Percentiles rank a stretch among this genome's conserved stretches.
Conservation (phyloP, 2,113 vertebrate genomes). For the Amblyopsis rosae region DNA sequence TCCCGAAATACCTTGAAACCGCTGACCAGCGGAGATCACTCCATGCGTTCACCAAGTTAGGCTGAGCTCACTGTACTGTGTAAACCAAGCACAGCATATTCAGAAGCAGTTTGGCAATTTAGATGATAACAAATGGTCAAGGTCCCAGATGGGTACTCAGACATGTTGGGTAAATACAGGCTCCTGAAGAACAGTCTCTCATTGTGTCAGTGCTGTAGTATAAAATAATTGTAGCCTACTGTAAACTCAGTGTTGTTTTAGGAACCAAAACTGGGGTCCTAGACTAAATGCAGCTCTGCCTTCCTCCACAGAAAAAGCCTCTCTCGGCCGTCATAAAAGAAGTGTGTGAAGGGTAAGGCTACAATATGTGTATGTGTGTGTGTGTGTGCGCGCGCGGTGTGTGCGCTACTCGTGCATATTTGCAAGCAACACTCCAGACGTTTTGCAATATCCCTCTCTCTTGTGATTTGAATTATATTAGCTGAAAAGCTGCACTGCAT, state of each 20-base stretch:
- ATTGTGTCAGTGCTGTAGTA: conserved; percentile 41
- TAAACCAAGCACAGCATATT: not conserved
- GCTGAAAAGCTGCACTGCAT: conserved; percentile 20
- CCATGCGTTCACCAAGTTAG: not conserved
- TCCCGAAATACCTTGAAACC: not conserved
- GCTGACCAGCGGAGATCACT: not conserved
- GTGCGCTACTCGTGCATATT: not conserved
- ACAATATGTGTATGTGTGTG: not conserved
- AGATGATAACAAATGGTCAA: conserved; percentile 1
- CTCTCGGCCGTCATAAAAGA: conserved; percentile 97
- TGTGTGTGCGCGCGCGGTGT: not conserved
- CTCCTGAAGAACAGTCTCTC: conserved; percentile 27
- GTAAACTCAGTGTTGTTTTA: conserved; percentile 37
- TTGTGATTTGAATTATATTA: conserved; percentile 18
- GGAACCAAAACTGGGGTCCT: conserved; percentile 15
- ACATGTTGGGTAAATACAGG: conserved; percentile 25
- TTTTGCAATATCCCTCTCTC: not conserved
- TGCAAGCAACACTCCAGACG: conserved; percentile 17
- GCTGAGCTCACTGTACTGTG: not conserved
- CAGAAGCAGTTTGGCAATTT: conserved; percentile 6
- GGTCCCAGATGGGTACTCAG: conserved; percentile 12
- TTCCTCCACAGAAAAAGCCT: conserved; percentile 89
- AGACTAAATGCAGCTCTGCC: conserved; percentile 48
- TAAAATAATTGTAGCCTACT: conserved; percentile 49
- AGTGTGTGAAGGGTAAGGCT: conserved; percentile 96